Evolutionary conservation across 2,888 invertebrate species (phyloP).

Genomic region (Ditula angustiorana): DNA sequence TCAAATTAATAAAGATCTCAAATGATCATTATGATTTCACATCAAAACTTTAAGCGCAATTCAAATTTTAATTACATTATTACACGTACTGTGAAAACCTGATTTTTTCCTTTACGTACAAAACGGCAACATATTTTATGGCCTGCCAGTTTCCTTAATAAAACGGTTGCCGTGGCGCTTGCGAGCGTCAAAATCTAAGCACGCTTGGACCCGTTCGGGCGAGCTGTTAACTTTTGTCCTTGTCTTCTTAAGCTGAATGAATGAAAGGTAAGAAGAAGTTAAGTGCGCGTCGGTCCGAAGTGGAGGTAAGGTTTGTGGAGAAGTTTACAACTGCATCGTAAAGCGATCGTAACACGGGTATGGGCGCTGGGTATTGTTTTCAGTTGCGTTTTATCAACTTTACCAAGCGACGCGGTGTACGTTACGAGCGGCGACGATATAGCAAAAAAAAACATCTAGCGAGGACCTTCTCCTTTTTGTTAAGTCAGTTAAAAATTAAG

Average conservation of each 20-base stretch:
- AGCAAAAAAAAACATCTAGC: neutral
- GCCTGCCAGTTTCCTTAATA: conserved; percentile 38
- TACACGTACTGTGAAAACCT: conserved; percentile 21
- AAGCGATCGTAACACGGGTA: conserved; percentile 61
- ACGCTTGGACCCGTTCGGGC: conserved; percentile 21
- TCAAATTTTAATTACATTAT: conserved; percentile 1
- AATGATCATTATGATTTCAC: neutral
- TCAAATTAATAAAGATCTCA: neutral
- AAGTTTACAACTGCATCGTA: conserved; percentile 49
- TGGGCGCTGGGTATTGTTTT: conserved; percentile 59
- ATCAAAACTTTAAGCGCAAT: conserved; percentile 1
- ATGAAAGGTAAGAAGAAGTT: conserved; percentile 3
- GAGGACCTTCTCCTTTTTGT: no score
- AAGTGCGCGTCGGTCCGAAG: conserved; percentile 12
- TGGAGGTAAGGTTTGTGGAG: conserved; percentile 30
- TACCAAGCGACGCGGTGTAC: conserved; percentile 7
- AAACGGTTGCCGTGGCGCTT: conserved; percentile 34
- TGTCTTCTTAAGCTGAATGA: neutral
- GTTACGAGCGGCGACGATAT: conserved; percentile 1
- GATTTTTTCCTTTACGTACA: conserved; percentile 23
- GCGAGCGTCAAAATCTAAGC: conserved; percentile 26
- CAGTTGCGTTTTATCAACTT: conserved; percentile 51
- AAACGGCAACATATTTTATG: conserved; percentile 28
- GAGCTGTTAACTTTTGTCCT: conserved; percentile 23
- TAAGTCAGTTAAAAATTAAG: neutral